Conservation (phyloP, 1,140 invertebrate species). For the Eupeodes corollae region DNA sequence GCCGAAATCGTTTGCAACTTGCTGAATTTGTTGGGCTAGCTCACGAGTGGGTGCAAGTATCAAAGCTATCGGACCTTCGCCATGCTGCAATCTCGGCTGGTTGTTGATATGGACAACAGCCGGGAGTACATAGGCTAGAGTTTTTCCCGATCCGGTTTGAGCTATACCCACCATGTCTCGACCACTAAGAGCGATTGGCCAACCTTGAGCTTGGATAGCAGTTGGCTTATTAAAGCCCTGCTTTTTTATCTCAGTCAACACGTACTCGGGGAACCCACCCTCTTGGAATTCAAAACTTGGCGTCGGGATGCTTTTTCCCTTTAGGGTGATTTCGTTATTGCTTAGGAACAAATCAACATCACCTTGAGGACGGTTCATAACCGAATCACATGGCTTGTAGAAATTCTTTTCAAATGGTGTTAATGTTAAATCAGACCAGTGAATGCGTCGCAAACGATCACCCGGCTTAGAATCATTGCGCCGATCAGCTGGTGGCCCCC, state of each 20-base stretch:
- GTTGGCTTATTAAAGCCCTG: constrained; percentile 78
- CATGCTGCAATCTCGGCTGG: constrained; percentile 68
- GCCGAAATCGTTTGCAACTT: constrained; percentile 88
- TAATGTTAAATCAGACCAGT: constrained; percentile 58
- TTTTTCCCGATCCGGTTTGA: constrained; percentile 90
- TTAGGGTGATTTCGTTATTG: constrained; percentile 68
- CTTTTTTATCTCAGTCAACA: constrained; percentile 65
- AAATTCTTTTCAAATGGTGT: constrained; percentile 90
- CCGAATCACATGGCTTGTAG: constrained; percentile 67
- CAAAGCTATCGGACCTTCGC: constrained; percentile 73
- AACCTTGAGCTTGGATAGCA: constrained; percentile 80
- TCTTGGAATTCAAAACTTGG: constrained; percentile 75
- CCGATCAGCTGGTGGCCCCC: constrained; percentile 37
- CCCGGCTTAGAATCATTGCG: constrained; percentile 50
- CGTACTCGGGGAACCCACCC: constrained; percentile 70
- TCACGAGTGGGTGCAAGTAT: constrained; percentile 91
- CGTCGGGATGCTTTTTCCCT: constrained; percentile 67
- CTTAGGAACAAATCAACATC: constrained; percentile 65
- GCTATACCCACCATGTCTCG: constrained; percentile 91
- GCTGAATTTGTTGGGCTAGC: constrained; percentile 92
- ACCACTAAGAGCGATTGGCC: constrained; percentile 88
- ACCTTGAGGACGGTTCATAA: constrained; percentile 53
- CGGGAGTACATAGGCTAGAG: constrained; percentile 69
- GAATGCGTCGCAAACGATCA: constrained; percentile 63
- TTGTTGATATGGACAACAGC: constrained; percentile 89